These are phyloP conservation scores for Schizotus pectinicornis DNA, from an alignment of 2,888 invertebrate genomes.

Conservation along the genomic window DNA sequence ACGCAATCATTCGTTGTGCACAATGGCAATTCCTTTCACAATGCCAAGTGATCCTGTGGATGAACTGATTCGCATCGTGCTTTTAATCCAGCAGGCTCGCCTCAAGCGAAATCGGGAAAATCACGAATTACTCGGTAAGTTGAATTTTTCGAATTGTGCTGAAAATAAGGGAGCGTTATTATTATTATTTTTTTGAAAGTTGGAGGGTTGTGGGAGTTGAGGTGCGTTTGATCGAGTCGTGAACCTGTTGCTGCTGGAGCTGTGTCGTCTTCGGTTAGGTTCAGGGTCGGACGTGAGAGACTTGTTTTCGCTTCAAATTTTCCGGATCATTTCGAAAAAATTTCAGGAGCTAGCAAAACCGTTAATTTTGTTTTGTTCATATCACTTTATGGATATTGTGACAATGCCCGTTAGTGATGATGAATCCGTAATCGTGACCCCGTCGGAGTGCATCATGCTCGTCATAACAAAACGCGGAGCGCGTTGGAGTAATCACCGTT, in stretches of 20 bases:
- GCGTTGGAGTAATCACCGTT: too few species aligned
- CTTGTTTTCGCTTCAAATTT: slow-evolving; percentile 33
- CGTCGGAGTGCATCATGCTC: neutral
- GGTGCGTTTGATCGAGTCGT: slow-evolving; percentile 20
- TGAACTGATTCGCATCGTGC: slow-evolving; percentile 39
- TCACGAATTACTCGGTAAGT: slow-evolving; percentile 19
- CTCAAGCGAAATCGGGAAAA: slow-evolving; percentile 6
- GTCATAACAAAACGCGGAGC: neutral
- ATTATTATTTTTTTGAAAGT: too few species aligned
- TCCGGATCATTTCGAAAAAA: slow-evolving; percentile 22
- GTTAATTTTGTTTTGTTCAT: slow-evolving; percentile 15
- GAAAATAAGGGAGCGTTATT: neutral
- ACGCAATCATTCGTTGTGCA: slow-evolving; percentile 32
- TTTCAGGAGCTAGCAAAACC: slow-evolving; percentile 3
- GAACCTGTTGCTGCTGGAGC: slow-evolving; percentile 51
- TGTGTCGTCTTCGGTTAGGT: slow-evolving; percentile 41
- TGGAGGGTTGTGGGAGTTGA: slow-evolving; percentile 2
- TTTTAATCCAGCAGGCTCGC: slow-evolving; percentile 17
- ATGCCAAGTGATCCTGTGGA: slow-evolving; percentile 53
- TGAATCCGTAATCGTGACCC: neutral
- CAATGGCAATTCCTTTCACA: slow-evolving; percentile 57
- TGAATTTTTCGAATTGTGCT: neutral
- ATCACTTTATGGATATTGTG: slow-evolving; percentile 40
- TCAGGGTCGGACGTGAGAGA: slow-evolving; percentile 49
- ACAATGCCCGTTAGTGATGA: slow-evolving; percentile 42